Base-by-base conservation (phyloP, 2,797 vertebrate genomes). In the Cirrhinus molitorella region DNA sequence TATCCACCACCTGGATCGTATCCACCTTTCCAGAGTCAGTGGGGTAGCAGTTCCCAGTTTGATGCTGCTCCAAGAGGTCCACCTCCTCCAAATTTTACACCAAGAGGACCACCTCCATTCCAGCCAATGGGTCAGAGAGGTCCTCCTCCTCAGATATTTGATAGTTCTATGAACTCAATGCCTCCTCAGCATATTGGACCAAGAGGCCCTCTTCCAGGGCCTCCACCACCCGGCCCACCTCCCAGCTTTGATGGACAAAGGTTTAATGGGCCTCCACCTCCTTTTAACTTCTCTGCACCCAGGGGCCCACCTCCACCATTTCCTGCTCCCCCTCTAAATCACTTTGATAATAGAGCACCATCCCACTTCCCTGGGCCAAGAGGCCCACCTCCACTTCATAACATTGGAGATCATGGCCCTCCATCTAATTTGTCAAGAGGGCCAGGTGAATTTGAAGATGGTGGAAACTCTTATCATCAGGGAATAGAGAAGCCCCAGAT, bases 231-330 rank as follows among this genome's bases (percentile, higher is more conserved):
- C 51, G 93, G 87, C 21, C 47, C 90, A 25, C 93, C 63, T n/a
- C 88, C 90, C 68, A 55, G 84, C 37, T 94, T 95, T 87, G 95
- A 98, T 59, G 96, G 94, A 71, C 96, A 96, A 79, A 94, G 97
- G 88, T 97, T 96, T 73, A 91, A 92, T 75, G 93, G 92, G 34
- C 97, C 95, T 0, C 97, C 96, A 55, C 96, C 94, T 68, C 96
- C 97, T 87, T 96, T 97, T 85, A 95, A 93, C 85, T 98, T 97
- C 86, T 91, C 96, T 85, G 91, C 94, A 88, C 96, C 95, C 55
- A 96, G 97, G 71, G 97, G 95, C 53, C 97, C 96, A 31, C 93
- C 91, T 77, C 92, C 92, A 83, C 95, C 95, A 25, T 96, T 96
- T 68, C n/a, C 92, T 0, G 91, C 90, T 25, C 94, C 86, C 16